Conservation (phyloP, 2,113 vertebrate genomes). For the Leptocoma aspasia region DNA sequence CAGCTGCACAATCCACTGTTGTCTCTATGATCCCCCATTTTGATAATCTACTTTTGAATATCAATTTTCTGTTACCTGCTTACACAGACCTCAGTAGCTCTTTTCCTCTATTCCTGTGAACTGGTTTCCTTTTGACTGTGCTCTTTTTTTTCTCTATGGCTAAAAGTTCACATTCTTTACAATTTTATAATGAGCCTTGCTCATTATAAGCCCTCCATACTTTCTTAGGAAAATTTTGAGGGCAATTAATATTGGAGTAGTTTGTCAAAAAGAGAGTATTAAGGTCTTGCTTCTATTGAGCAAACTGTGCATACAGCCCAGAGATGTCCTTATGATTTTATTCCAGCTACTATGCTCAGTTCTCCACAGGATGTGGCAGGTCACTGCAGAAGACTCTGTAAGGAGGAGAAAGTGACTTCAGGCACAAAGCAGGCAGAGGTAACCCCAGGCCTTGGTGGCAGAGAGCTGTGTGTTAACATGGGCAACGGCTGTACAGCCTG, state of each 20-base stretch:
- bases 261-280: neutral
- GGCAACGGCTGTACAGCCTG: rapidly evolving
- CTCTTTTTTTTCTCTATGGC: neutral
- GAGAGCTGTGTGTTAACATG: rapidly evolving
- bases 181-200: too few species aligned
- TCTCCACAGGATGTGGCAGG: neutral
- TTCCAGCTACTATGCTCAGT: rapidly evolving
- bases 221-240: neutral
- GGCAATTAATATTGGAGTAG: neutral
- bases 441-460: neutral
- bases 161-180: neutral
- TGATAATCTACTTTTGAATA: neutral
- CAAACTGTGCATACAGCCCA: neutral
- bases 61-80: neutral
- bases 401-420: neutral
- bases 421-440: neutral
- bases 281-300: neutral
- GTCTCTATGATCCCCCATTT: neutral
- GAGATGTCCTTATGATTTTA: neutral
- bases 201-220: neutral
- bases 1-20: neutral
- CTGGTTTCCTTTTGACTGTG: neutral
- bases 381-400: neutral
- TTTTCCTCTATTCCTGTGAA: neutral
- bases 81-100: neutral